These are phyloP conservation scores for Sterna hirundo DNA, from an alignment of 2,113 vertebrate genomes.

Conservation along the genomic window DNA sequence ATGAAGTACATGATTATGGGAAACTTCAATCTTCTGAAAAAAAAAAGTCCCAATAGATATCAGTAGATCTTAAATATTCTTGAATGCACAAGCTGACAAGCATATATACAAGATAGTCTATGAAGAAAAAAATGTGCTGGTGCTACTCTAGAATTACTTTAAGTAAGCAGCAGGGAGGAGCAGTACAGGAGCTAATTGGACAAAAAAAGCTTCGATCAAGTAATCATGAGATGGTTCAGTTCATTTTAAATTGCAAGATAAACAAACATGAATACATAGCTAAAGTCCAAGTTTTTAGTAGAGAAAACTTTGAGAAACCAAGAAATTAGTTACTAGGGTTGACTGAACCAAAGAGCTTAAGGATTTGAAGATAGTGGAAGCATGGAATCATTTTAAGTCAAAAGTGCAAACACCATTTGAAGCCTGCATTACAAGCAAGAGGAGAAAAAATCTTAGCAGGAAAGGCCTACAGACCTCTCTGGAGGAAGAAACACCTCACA, in stretches of 20 bases:
- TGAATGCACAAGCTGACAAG: neutral
- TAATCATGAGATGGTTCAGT: neutral
- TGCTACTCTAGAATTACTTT: neutral
- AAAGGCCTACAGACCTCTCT: neutral
- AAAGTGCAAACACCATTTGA: neutral
- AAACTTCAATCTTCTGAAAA: neutral
- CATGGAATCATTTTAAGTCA: neutral
- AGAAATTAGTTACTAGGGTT: neutral
- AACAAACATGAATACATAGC: neutral
- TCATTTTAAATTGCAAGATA: neutral
- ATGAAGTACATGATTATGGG: rapidly evolving
- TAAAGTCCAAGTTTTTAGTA: neutral
- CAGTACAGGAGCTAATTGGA: neutral
- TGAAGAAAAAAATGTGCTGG: neutral
- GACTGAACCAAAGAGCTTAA: neutral
- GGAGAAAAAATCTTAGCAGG: neutral
- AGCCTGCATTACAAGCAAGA: neutral
- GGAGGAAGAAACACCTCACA: neutral
- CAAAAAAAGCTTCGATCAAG: neutral
- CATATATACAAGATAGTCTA: neutral
- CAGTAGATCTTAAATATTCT: neutral
- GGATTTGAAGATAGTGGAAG: neutral
- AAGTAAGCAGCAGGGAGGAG: neutral
- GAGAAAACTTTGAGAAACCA: neutral
- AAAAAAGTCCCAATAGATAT: neutral